Evolutionary conservation across 2,797 vertebrate genomes (phyloP).

Genomic region (Clarias pachynema): DNA sequence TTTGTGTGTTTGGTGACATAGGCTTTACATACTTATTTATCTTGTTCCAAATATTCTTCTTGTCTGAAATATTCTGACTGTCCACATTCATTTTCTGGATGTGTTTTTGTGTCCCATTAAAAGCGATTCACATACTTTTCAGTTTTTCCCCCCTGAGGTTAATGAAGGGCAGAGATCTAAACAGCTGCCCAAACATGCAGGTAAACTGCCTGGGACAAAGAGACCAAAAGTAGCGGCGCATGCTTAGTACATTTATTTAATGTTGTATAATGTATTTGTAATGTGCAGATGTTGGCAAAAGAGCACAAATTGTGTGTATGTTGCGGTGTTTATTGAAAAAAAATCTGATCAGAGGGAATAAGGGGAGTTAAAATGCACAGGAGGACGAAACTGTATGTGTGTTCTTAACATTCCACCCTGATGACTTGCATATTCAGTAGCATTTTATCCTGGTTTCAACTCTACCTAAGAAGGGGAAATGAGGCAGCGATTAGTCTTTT

Average conservation of each 20-base stretch:
- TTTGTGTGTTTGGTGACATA: background rate
- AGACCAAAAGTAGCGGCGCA: background rate
- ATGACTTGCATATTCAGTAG: background rate
- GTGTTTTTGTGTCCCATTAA: constrained; percentile 14
- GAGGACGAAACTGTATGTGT: background rate
- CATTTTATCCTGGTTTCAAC: background rate
- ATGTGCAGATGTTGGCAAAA: background rate
- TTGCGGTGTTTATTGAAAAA: background rate
- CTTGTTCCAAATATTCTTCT: background rate
- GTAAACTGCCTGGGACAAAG: constrained; percentile 24
- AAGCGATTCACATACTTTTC: constrained; percentile 33
- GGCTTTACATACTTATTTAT: background rate
- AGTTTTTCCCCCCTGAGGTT: constrained; percentile 42
- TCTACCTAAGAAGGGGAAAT: background rate
- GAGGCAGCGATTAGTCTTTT: background rate
- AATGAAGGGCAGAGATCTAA: constrained; percentile 34
- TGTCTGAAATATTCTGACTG: background rate
- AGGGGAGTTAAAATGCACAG: background rate
- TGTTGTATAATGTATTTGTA: background rate
- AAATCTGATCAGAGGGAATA: background rate
- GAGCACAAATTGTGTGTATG: background rate
- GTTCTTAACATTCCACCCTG: background rate
- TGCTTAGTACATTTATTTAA: background rate
- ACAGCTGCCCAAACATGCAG: constrained; percentile 29
- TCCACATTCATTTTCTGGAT: background rate